phyloP scores from a whole-genome alignment of 1,140 invertebrate genomes.

The Ridgeia piscesae region DNA sequence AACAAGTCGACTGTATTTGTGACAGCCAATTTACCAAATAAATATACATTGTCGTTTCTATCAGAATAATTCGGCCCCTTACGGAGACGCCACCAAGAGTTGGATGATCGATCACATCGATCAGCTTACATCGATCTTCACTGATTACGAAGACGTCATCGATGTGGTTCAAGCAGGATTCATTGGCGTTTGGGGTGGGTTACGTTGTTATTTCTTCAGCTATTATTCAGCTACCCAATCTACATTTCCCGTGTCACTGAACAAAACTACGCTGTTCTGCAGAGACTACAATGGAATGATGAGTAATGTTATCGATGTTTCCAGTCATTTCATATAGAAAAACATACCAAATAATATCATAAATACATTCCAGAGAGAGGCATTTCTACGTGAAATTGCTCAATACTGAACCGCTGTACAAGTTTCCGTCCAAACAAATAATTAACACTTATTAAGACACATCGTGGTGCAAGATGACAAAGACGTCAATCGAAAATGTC shows the following conservation, averaged over 20 bases:
- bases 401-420: neutral
- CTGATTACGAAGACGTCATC: slow-evolving; percentile 30
- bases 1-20: neutral
- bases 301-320: neutral
- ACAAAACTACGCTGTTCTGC: neutral
- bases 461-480: too few species aligned
- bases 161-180: slow-evolving; percentile 32
- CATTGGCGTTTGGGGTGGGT: slow-evolving; percentile 34
- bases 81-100: slow-evolving; percentile 32
- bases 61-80: slow-evolving; percentile 25
- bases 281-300: neutral
- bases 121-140: slow-evolving; percentile 31
- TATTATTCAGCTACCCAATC: neutral
- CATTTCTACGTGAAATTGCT: neutral
- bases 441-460: neutral
- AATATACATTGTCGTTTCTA: neutral
- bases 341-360: neutral
- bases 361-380: neutral
- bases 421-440: neutral
- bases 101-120: slow-evolving; percentile 31
- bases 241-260: too few species aligned
- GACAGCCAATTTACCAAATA: neutral
- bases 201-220: neutral
- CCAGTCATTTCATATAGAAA: neutral
- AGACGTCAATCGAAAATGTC: too few species aligned